Evolutionary conservation across 2,113 vertebrate species (phyloP).

Genomic region (Nothoprocta pentlandii): DNA sequence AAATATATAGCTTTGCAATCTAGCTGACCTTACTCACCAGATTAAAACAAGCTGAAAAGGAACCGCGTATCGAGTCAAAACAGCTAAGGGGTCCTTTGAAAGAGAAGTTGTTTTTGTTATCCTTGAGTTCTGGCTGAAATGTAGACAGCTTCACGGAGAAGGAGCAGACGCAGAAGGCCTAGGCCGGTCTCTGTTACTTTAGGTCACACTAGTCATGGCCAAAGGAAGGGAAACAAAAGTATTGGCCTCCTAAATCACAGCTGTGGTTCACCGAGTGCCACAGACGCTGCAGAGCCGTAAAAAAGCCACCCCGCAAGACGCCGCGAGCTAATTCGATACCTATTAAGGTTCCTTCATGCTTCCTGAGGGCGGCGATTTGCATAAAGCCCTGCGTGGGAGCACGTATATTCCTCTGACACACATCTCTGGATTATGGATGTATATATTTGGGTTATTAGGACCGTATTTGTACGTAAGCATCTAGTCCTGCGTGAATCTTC

Average conservation of each 20-base stretch:
- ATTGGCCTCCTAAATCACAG: background rate
- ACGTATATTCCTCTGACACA: background rate
- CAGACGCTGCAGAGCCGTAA: background rate
- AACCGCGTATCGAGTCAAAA: background rate
- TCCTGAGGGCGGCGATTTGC: background rate
- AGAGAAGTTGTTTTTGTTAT: background rate
- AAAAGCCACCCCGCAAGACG: background rate
- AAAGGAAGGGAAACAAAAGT: background rate
- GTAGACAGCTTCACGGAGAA: background rate
- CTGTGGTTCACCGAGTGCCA: background rate
- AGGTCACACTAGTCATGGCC: background rate
- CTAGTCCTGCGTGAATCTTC: background rate
- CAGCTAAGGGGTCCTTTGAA: background rate
- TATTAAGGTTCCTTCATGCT: background rate
- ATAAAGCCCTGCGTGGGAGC: background rate
- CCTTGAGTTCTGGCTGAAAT: slow-evolving; percentile 8
- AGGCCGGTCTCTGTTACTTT: background rate
- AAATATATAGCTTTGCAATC: background rate
- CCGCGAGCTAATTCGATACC: background rate
- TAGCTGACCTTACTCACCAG: background rate
- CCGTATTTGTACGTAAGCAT: background rate
- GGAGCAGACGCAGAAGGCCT: background rate
- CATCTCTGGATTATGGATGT: background rate
- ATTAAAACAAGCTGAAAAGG: background rate
- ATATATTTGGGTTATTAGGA: background rate